Evolutionary conservation across 2,888 invertebrate genomes (phyloP).

Genomic region (Geophilus truncorum): DNA sequence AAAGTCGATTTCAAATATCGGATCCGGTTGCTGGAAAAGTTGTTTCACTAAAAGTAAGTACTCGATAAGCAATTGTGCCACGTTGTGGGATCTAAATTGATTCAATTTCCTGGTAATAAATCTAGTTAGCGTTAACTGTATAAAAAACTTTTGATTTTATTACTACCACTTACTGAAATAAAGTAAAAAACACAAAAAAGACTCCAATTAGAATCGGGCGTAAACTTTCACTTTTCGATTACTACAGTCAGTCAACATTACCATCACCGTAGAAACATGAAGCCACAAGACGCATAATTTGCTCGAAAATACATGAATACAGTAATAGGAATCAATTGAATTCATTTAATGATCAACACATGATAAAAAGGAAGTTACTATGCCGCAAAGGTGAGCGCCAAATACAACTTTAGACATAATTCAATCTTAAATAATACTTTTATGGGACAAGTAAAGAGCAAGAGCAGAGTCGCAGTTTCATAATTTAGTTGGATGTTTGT

Average conservation of each 20-base stretch:
- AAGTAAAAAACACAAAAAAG: too few relatives aligned
- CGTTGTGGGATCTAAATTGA: not conserved
- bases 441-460: too few relatives aligned
- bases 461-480: not conserved
- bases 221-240: not conserved
- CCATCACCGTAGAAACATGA: not conserved
- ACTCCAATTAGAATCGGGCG: not conserved
- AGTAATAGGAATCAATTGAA: not conserved
- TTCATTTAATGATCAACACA: not conserved
- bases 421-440: too few relatives aligned
- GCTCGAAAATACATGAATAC: too few relatives aligned
- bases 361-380: not conserved
- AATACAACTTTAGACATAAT: too few relatives aligned
- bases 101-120: not conserved
- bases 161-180: too few relatives aligned
- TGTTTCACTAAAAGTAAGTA: not conserved
- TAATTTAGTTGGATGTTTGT: not conserved
- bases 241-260: not conserved
- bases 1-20: not conserved
- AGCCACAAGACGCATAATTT: not conserved
- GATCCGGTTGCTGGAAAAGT: not conserved
- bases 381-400: not conserved
- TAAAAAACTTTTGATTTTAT: too few relatives aligned
- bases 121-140: not conserved
- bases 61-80: not conserved